Evolutionary conservation across 2,113 vertebrate genomes (phyloP), one percentile per base, ranked within the genome.

Genomic region (Quiscalus mexicanus): DNA sequence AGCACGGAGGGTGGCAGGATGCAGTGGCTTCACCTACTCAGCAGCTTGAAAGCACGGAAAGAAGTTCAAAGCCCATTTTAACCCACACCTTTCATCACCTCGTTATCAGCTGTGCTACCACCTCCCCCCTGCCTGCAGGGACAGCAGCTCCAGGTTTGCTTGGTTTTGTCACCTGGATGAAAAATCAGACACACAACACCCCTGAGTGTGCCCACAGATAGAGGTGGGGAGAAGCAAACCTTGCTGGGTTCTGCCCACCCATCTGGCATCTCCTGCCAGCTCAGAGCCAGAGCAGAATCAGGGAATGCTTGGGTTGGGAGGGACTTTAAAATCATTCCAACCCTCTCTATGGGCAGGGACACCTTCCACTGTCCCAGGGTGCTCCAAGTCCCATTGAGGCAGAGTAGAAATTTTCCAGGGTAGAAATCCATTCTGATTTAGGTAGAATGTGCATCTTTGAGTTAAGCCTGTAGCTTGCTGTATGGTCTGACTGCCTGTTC

Each of bases 191-290:
- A 11, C 10, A 7, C 21, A 15, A 5, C 19, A 10, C 2, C 22
- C 37, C 45, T 0, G 1, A 11, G 28, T 1, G 23, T 4, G 52
- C 24, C 30, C 8, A 1, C 0, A 4, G 11, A 16, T 0, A 4
- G 50, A 28, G 37, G 4, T 15, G 52, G 56, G 39, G 21, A 0
- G 3, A 11, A n/a, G 10, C 11, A 6, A 30, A 28, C 2, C 53
- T 22, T 1, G 1, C 0, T 3, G 5, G 53, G 25, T 18, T 35
- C 84, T 70, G 68, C 55, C 18, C 37, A 5, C 5, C 28, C 30
- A 4, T 6, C 30, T 0, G 2, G 37, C 12, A 5, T 3, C 44
- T 35, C 33, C 27, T 2, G 0, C 5, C 30, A 0, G 6, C 19
- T 44, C 60, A 5, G 1, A 22, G 63, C 33, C 30, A 23, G 28